Base-by-base conservation (phyloP, 2,113 vertebrate genomes). In the Callionymus lyra region DNA sequence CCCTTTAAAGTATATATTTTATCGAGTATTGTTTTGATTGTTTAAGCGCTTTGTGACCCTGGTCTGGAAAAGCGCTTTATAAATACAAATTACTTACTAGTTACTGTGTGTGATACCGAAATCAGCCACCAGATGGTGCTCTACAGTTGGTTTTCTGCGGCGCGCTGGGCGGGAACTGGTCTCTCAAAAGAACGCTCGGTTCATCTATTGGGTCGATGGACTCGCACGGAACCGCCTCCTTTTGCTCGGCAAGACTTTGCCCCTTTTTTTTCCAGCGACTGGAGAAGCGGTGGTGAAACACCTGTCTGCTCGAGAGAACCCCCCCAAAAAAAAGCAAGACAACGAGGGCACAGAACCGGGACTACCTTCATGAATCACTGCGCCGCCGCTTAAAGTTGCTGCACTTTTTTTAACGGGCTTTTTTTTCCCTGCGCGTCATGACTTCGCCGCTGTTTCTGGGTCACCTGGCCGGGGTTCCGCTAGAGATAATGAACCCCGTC, bases 401-500 rank as follows among this genome's bases (percentile, higher is more conserved):
- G 35, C 21, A 41, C 27, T 54, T 32, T 47, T 2, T 13, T n/a
- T 17, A 5, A 16, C 33, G 17, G 37, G 39, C 13, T 12, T 31
- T 9, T 17, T 45, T 16, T 27, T 43, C 14, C 4, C 9, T 13
- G 46, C n/a, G n/a, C n/a, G 36, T 39, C 45, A 72, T 70, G 71
- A 70, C 48, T 69, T 66, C 56, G 1, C 66, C 47, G 47, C 77
- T 82, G 70, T 76, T 82, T 67, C 39, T 83, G 12, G 69, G 77
- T 36, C 82, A 70, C 55, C 74, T 83, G 59, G 56, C 69, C 33
- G 77, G 77, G 50, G 72, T 74, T 41, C 71, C 82, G 35, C 63
- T 85, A 63, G 87, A 85, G 16, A 86, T 85, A 55, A 94, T 91
- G 92, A 89, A 89, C 85, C 80, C 82, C 59, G 85, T 86, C 63